Evolutionary conservation across 2,797 vertebrate species (phyloP).

Genomic region (Argya squamiceps): DNA sequence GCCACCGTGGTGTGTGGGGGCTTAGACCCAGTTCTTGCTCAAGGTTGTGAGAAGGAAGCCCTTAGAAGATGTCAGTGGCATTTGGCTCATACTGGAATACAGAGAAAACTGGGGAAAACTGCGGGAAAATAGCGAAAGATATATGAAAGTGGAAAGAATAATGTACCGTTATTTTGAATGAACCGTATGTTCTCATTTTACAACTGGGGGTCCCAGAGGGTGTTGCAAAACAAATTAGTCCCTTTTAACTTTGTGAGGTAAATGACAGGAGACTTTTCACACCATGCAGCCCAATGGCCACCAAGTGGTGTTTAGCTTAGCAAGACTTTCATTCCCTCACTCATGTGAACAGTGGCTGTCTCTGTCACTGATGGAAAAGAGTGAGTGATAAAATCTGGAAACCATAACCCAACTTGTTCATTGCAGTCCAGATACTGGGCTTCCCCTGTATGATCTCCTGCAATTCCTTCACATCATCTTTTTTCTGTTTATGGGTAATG

Average conservation of each 20-base stretch:
- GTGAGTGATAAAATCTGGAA: neutral
- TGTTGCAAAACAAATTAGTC: neutral
- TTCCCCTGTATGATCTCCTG: neutral
- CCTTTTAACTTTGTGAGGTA: neutral
- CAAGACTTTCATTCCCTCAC: neutral
- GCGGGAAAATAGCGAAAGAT: fast-evolving
- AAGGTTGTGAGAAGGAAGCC: neutral
- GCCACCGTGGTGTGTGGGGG: fast-evolving
- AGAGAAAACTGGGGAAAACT: neutral
- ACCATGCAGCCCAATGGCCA: neutral
- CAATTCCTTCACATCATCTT: neutral
- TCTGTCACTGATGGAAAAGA: neutral
- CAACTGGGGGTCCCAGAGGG: neutral
- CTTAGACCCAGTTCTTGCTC: neutral
- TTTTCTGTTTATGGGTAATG: neutral
- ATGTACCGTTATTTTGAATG: fast-evolving
- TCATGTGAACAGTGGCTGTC: neutral
- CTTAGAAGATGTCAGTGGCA: neutral
- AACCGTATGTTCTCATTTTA: neutral
- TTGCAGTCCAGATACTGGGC: neutral
- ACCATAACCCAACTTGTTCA: neutral
- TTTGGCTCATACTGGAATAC: neutral
- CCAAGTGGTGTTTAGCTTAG: neutral
- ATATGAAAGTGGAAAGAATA: neutral
- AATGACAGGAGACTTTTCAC: neutral